Evolutionary conservation across 2,888 invertebrate genomes (phyloP), one percentile per base, ranked within the genome.

Genomic region (Alsophila aescularia): DNA sequence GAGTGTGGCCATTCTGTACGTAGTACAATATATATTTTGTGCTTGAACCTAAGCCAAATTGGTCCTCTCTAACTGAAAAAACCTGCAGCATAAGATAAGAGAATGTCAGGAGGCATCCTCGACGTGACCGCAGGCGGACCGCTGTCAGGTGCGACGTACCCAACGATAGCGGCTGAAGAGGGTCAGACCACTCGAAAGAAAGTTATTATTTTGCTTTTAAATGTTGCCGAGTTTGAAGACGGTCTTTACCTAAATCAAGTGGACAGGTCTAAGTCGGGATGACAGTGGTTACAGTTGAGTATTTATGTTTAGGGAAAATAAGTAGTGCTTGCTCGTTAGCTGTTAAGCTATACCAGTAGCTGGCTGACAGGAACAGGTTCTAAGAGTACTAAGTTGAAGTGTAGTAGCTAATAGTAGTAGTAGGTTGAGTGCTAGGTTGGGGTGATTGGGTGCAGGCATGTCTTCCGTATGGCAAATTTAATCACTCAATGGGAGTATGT

Each of bases 101-200:
- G 42, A 27, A 49, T 0, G 41, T 34, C 34, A 13, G 18, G 36
- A 29, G 34, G 43, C 49, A 49, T 54, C 43, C 43, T 21, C 13
- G 40, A 39, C 43, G 40, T 53, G 58, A 58, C 58, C 58, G 53
- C 58, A 40, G 62, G 66, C 64, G 68, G 70, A 73, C 77, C 76
- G 76, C 70, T 71, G 76, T 78, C 75, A 78, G 58, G 57, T 55
- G 58, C 55, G 64, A 64, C 67, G 66, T 64, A 61, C 54, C 60
- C 64, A 40, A 58, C 64, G 74, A 75, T 76, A 73, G 61, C 68
- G 55, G 51, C 35, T 78, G 78, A 79, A 61, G 67, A 77, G 79
- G 79, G 78, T 79, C 77, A 73, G 59, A 51, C 48, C 52, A 63
- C 45, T 57, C 54, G 47, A 66, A 66, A 62, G 64, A 66, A 66